Conservation (phyloP, 2,113 vertebrate species). For the Lota lota region DNA sequence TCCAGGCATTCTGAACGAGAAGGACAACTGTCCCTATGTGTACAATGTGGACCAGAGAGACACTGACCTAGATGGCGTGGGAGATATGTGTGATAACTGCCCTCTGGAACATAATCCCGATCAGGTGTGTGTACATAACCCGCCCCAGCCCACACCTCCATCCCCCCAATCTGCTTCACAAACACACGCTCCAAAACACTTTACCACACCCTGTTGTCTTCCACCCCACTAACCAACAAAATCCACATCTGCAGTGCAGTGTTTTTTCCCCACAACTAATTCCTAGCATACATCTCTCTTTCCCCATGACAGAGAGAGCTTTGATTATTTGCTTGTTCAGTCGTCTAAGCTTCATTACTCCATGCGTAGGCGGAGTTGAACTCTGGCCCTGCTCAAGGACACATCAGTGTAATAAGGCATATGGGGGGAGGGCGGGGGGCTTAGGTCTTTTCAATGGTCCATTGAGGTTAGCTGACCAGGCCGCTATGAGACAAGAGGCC, state of each 20-base stretch:
- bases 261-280: constrained; percentile 30
- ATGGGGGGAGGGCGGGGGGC: constrained; percentile 10
- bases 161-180: not conserved
- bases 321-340: constrained; percentile 25
- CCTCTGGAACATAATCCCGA: constrained; percentile 97
- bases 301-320: constrained; percentile 39
- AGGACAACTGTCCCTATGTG: constrained; percentile 93
- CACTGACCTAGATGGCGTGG: constrained; percentile 94
- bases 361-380: constrained; percentile 56
- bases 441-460: constrained; percentile 62
- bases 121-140: constrained; percentile 78
- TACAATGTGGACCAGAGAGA: constrained; percentile 97
- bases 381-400: constrained; percentile 56
- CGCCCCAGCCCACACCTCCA: not conserved
- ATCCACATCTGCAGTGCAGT: constrained; percentile 27
- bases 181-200: constrained; percentile 3
- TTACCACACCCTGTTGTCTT: constrained; percentile 36
- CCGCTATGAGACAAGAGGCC: constrained; percentile 52
- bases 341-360: constrained; percentile 48
- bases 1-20: constrained; percentile 92
- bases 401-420: constrained; percentile 64
- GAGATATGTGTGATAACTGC: constrained; percentile 98
- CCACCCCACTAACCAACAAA: constrained; percentile 41
- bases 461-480: constrained; percentile 51
- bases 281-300: constrained; percentile 52